Conservation (phyloP, 2,113 vertebrate genomes). For the Corythornis cristatus region DNA sequence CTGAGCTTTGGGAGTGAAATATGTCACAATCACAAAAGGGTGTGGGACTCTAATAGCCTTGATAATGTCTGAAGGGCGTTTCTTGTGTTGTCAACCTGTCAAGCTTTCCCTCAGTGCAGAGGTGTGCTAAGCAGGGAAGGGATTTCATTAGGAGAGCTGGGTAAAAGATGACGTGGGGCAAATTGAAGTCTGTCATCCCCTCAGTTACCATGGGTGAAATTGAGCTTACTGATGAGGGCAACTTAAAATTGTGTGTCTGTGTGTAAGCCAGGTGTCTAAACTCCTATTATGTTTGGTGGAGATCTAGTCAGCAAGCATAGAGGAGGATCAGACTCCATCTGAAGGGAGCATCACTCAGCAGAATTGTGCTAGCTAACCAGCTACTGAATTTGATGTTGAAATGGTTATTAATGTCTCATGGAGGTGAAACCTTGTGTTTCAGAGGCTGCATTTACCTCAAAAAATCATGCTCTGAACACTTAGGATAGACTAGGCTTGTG, state of each 20-base stretch:
- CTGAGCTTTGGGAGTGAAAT: neutral
- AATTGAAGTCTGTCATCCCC: neutral
- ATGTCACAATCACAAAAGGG: neutral
- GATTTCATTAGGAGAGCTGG: neutral
- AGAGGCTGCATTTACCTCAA: neutral
- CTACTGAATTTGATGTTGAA: neutral
- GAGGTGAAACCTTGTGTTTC: neutral
- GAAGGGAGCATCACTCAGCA: neutral
- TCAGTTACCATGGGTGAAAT: neutral
- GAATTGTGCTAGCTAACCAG: neutral
- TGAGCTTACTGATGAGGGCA: neutral
- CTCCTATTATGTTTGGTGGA: neutral
- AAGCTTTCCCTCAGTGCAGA: neutral
- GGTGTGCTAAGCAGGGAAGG: neutral
- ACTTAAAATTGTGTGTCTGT: neutral
- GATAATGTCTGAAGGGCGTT: neutral
- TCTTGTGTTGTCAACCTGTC: neutral
- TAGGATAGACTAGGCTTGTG: neutral
- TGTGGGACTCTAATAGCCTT: neutral
- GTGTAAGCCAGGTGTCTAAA: neutral
- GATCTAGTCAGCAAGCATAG: rapidly evolving
- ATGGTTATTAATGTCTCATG: neutral
- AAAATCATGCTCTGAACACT: neutral
- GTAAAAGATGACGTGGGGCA: neutral
- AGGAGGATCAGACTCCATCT: neutral